A percentile compares a stretch with the other conserved stretches of the same genome.
Evolutionary conservation across 2,888 invertebrate species (phyloP).

Genomic region (Leucophenga maculata): DNA sequence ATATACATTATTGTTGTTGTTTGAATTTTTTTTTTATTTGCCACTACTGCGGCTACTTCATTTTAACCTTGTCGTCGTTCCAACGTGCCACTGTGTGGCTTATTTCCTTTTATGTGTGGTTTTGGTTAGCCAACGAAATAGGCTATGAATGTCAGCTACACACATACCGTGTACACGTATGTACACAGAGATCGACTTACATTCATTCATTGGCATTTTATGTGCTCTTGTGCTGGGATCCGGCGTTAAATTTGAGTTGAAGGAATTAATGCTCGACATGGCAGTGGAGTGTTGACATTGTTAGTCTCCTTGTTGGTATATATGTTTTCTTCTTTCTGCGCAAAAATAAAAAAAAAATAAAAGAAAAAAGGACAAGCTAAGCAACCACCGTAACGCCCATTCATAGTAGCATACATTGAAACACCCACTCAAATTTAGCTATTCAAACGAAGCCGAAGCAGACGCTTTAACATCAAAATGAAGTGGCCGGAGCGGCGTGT

Average conservation of each 20-base stretch:
- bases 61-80: conserved; percentile 9
- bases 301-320: background rate
- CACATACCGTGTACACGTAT: background rate
- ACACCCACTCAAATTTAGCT: too few relatives aligned
- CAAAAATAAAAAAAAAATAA: conserved; percentile 18
- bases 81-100: too few relatives aligned
- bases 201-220: conserved; percentile 20
- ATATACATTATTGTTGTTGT: too few relatives aligned
- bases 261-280: background rate
- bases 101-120: conserved; percentile 38
- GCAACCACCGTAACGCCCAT: background rate
- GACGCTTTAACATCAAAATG: background rate
- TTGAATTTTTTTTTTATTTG: background rate
- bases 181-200: background rate
- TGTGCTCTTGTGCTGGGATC: background rate
- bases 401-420: background rate
- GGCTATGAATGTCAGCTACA: conserved; percentile 13
- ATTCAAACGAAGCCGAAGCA: background rate
- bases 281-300: conserved; percentile 14
- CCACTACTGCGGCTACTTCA: background rate
- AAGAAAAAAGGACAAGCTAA: conserved; percentile 12
- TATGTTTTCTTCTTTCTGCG: background rate
- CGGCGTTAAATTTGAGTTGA: background rate
- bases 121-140: conserved; percentile 23
- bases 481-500: conserved; percentile 42